A percentile compares a stretch with the other conserved stretches of the same genome.
phyloP scores from a whole-genome alignment of 2,888 invertebrate species.

The Noctua janthe region DNA sequence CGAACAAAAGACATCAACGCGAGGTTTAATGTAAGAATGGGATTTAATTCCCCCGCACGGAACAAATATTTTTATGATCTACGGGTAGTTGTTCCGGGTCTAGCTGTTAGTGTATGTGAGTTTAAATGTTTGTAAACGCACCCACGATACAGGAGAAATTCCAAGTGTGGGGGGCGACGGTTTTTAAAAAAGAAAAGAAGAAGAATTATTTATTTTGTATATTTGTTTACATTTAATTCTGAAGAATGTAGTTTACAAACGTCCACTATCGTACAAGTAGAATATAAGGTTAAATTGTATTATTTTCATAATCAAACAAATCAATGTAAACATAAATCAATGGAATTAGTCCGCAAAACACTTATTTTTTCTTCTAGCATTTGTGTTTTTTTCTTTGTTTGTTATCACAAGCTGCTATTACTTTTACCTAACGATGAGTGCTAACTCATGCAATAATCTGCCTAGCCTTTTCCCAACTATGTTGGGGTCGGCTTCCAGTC shows the following conservation, averaged over 20 bases:
- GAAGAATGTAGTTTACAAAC: background rate
- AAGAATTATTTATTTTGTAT: background rate
- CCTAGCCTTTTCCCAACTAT: no score
- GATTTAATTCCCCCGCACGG: background rate
- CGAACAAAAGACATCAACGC: constrained; percentile 68
- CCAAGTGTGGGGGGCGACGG: no score
- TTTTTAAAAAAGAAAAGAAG: no score
- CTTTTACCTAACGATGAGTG: background rate
- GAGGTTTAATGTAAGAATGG: background rate
- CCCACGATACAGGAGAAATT: no score
- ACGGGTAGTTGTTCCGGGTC: no score
- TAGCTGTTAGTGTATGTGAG: no score
- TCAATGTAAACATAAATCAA: background rate
- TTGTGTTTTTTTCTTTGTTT: background rate
- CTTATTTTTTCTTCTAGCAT: background rate
- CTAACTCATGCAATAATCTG: no score
- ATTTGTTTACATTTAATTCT: background rate
- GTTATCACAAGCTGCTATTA: background rate
- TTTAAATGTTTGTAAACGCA: no score
- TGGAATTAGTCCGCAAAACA: background rate
- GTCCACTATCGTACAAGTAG: background rate
- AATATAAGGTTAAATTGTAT: background rate
- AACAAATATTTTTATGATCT: no score
- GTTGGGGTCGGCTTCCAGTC: no score
- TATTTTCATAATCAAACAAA: no score